Evolutionary conservation across 1,140 invertebrate species (phyloP), one percentile per base, ranked within the genome.

Genomic region (Drosophila willistoni): DNA sequence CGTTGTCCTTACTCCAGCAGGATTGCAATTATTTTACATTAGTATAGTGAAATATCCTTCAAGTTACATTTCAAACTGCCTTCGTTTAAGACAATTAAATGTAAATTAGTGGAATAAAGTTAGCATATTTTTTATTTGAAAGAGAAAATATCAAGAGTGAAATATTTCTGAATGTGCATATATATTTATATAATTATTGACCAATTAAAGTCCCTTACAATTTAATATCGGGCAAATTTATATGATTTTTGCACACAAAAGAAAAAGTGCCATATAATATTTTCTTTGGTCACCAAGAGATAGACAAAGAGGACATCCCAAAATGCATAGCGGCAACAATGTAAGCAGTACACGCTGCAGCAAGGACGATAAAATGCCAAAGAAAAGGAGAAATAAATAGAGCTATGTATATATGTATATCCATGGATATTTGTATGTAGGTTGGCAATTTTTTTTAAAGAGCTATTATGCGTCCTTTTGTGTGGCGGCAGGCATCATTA

Each of bases 401-500:
- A 41, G 68, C 44, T 68, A 47, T 51, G 3, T 75, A n/a, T 68
- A 47, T 19, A 44, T 10, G 1, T 75, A 55, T 56, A 39, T 25
- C 42, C 41, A 22, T 57, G 33, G 44, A 51, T 51, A 51, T 51
- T 14, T 10, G 17, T 51, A 51, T 51, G 44, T 51, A 22, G 44
- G 75, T 73, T 77, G 62, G 71, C 70, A 63, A 77, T 78, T 77
- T 69, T 65, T 76, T 47, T 61, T 66, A 63, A 60, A 64, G 51
- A 41, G 69, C 41, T 47, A 59, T 66, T 57, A 66, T 66, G 69
- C 54, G 55, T 74, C 55, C 81, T 64, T 72, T 83, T 79, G 66
- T 81, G 42, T 55, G 65, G 44, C 68, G 36, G 54, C 29, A 47
- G 65, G 72, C 79, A 82, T 86, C 83, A 87, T 86, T 80, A 86